These are phyloP conservation scores for Petrocephalus zakoni DNA, from an alignment of 2,113 vertebrate species.

Conservation along the genomic window DNA sequence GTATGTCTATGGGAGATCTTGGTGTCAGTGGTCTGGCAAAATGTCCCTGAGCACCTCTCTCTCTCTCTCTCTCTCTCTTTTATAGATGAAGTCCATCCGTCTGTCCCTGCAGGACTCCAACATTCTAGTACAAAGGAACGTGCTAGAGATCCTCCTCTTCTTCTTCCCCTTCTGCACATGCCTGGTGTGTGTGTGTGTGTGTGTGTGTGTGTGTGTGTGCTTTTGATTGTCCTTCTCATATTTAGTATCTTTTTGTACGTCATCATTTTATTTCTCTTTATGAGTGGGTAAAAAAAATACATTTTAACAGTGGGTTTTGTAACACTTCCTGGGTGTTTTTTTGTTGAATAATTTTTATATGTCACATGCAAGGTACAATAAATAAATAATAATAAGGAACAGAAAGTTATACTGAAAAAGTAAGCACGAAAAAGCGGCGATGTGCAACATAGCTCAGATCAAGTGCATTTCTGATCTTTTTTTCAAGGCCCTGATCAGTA, in stretches of 20 bases:
- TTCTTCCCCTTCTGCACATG: constrained; percentile 84
- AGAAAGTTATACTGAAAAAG: not conserved
- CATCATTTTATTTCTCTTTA: not conserved
- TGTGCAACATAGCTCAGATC: not conserved
- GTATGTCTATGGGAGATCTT: not conserved
- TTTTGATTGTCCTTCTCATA: not conserved
- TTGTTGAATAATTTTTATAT: not conserved
- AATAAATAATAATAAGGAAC: not conserved
- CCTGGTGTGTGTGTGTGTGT: constrained; percentile 63
- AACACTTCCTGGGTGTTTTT: not conserved
- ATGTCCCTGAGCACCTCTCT: not conserved
- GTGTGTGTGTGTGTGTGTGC: too few species aligned
- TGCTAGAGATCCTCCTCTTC: constrained; percentile 83
- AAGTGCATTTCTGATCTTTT: not conserved
- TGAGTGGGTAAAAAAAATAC: not conserved
- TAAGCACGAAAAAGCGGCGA: not conserved
- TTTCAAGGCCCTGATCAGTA: not conserved
- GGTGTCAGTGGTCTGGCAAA: not conserved
- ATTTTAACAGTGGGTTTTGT: not conserved
- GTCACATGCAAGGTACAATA: not conserved
- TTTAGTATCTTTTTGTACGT: not conserved
- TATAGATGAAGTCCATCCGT: constrained; percentile 76
- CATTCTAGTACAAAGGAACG: constrained; percentile 90
- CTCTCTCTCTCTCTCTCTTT: not conserved
- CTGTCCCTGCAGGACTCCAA: constrained; percentile 84